Evolutionary conservation across 1,140 invertebrate genomes (phyloP).

Genomic region (Musca domestica): DNA sequence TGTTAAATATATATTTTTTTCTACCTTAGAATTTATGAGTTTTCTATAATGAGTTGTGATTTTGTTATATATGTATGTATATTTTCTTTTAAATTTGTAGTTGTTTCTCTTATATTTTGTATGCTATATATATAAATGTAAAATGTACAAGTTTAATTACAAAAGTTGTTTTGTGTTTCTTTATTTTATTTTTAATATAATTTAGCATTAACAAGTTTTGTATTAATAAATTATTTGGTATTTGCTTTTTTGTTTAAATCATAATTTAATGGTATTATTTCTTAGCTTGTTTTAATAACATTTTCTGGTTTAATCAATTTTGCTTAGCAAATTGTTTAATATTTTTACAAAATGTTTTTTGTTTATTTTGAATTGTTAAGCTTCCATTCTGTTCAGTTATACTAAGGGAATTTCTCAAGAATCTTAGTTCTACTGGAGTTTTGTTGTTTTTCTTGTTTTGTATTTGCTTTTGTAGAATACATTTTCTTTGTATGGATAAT

Average conservation of each 20-base stretch:
- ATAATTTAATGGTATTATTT: constrained; percentile 4
- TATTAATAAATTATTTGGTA: constrained; percentile 1
- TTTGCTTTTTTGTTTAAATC: background rate
- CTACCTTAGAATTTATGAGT: background rate
- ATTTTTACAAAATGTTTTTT: constrained; percentile 17
- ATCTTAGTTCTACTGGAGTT: too few species aligned
- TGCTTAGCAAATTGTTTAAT: constrained; percentile 12
- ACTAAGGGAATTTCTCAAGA: too few species aligned
- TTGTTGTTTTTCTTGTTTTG: background rate
- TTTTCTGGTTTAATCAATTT: constrained; percentile 2
- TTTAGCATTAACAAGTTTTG: constrained; percentile 20
- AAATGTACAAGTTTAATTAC: constrained; percentile 20
- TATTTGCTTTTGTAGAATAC: background rate
- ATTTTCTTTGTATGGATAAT: background rate
- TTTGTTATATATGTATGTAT: background rate
- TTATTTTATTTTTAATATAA: background rate
- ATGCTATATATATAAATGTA: constrained; percentile 10
- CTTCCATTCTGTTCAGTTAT: background rate
- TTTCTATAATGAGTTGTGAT: constrained; percentile 1
- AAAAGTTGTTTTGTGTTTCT: constrained; percentile 12
- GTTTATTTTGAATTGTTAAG: constrained; percentile 7
- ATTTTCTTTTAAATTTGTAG: too few species aligned
- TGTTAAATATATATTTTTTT: background rate
- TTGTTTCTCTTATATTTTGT: too few species aligned
- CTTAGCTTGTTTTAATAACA: background rate